Conservation (phyloP, 2,888 invertebrate species). For the Alsophila aescularia region DNA sequence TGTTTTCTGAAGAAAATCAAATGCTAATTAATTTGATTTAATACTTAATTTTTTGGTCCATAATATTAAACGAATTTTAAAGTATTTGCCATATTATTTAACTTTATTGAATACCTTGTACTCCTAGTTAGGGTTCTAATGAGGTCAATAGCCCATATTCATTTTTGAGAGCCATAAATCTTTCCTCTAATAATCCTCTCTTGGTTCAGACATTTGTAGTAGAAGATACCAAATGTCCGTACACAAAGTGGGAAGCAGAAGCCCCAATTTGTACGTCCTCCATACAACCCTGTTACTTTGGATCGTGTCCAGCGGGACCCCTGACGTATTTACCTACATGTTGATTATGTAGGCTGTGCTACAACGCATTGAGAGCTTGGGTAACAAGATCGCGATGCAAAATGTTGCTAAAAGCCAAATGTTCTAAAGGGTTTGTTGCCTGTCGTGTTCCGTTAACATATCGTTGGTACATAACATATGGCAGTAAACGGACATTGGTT, state of each 20-base stretch:
- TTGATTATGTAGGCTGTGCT: constrained; percentile 45
- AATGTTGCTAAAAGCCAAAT: constrained; percentile 49
- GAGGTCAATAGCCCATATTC: no score
- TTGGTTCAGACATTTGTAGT: no score
- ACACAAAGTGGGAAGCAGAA: neutral
- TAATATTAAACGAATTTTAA: no score
- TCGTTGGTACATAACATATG: constrained; percentile 3
- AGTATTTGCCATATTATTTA: no score
- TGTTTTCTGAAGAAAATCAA: no score
- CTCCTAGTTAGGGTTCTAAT: no score
- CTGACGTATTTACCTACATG: constrained; percentile 68
- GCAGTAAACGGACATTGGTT: no score
- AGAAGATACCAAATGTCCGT: neutral
- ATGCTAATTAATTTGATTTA: no score
- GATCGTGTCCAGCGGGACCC: constrained; percentile 38
- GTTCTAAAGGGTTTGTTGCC: constrained; percentile 16
- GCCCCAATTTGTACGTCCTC: neutral
- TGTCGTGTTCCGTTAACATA: constrained; percentile 38
- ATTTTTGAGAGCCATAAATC: no score
- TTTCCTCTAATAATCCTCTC: no score
- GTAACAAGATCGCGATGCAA: constrained; percentile 53
- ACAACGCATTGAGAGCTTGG: constrained; percentile 48
- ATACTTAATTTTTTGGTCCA: no score
- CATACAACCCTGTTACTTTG: constrained; percentile 13
- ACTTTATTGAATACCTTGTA: no score